phyloP scores from a whole-genome alignment of 2,113 vertebrate species.

The Myotis brandtii region DNA sequence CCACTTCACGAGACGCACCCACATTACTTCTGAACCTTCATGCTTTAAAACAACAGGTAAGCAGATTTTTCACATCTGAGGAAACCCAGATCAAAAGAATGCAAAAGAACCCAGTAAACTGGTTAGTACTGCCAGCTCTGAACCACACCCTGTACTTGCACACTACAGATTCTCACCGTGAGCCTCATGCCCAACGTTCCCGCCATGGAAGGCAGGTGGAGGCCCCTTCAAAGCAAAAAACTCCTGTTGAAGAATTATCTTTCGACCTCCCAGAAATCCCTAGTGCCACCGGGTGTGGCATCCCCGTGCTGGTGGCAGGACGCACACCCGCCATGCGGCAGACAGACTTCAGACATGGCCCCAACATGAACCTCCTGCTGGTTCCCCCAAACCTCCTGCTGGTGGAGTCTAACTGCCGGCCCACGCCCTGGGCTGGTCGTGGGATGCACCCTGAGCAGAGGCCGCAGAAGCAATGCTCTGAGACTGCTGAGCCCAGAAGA shows the following conservation, averaged over 20 bases:
- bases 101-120: not conserved
- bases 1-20: not conserved
- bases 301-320: not conserved
- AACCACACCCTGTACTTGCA: not conserved
- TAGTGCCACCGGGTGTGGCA: rapidly evolving
- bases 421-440: not conserved
- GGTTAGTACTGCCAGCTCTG: not conserved
- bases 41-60: rapidly evolving
- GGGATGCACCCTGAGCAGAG: not conserved
- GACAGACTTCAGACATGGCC: rapidly evolving
- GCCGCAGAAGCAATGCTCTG: not conserved
- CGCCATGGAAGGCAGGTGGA: rapidly evolving
- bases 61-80: not conserved
- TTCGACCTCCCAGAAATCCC: too few relatives aligned
- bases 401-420: rapidly evolving
- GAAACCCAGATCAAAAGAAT: not conserved
- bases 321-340: rapidly evolving
- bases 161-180: not conserved
- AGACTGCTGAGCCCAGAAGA: not conserved
- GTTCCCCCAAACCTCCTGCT: not conserved
- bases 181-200: rapidly evolving
- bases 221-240: not conserved
- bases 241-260: not conserved
- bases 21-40: not conserved
- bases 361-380: not conserved